Evolutionary conservation across 2,113 vertebrate genomes (phyloP), one percentile per base, ranked within the genome.

Genomic region (Paracyprichromis sp.): DNA sequence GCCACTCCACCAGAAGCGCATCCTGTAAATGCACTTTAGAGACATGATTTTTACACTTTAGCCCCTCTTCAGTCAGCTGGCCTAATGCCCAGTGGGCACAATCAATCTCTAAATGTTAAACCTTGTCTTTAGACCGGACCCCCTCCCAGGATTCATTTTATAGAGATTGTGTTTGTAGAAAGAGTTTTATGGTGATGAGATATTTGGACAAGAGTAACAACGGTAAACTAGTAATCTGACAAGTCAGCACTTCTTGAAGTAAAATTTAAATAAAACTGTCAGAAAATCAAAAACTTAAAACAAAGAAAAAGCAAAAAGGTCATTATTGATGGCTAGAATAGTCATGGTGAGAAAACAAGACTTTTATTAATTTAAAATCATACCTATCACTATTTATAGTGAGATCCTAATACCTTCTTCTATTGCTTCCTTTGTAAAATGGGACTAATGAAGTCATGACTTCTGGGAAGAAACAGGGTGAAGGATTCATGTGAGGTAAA

Each of bases 391-490:
- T 43, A 59, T 59, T 59, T 45, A 69, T 38, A 71, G 66, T 43
- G 21, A 43, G 82, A 57, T 50, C 14, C 43, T 26, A 9, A 71
- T 50, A 19, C 91, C 92, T 43, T 82, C 79, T 47, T 81, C 91
- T 84, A 0, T 0, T 73, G 40, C 1, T 73, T 73, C 0, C 3
- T 29, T 73, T 73, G 40, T 73, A 26, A 45, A 47, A 40, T 26
- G 10, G 45, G 96, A 96, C 97, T 87, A 92, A 97, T 96, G 93
- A 90, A 69, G 82, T 91, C 63, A 86, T 59, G 87, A 83, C 95
- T 91, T 90, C 84, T 90, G 92, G 95, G n/a, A 66, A 76, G 53
- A 92, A 93, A 82, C 92, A 45, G 85, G 59, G 88, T 95, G 95
- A 97, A 92, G 91, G 95, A 96, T 97, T 93, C 93, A 90, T 84